Conservation (phyloP, 2,888 invertebrate species). For the Blera fallax region DNA sequence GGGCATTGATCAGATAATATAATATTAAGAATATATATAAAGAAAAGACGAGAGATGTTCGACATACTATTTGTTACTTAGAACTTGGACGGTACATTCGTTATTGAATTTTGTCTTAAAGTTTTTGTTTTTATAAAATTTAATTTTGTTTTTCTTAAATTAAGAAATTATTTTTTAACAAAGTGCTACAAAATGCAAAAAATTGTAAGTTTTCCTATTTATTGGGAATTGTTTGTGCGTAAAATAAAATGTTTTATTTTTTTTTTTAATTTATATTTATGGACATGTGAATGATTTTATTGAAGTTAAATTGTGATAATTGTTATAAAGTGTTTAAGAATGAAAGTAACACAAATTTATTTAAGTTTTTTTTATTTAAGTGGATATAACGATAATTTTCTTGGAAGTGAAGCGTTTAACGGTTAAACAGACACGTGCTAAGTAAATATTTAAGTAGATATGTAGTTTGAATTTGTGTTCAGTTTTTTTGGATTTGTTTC, state of each 20-base stretch:
- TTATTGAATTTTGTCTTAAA: not conserved
- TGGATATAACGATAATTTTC: not conserved
- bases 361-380: not conserved
- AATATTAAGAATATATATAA: conserved; percentile 77
- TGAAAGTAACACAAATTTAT: not conserved
- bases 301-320: not conserved
- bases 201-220: conserved; percentile 44
- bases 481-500: not conserved
- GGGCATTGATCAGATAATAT: conserved; percentile 70
- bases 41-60: conserved; percentile 78
- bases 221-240: not conserved
- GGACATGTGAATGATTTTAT: not conserved
- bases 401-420: not conserved
- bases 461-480: not conserved
- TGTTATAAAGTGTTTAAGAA: not conserved
- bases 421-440: not conserved
- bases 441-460: not conserved
- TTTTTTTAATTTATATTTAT: conserved; percentile 8
- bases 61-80: conserved; percentile 78
- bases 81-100: conserved; percentile 77
- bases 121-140: conserved; percentile 52
- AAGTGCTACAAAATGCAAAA: conserved; percentile 45
- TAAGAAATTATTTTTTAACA: not conserved
- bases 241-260: too few relatives aligned
- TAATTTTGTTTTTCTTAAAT: conserved; percentile 54